These are phyloP conservation scores for Coenonympha arcania DNA, from an alignment of 2,888 invertebrate genomes.

Conservation along the genomic window DNA sequence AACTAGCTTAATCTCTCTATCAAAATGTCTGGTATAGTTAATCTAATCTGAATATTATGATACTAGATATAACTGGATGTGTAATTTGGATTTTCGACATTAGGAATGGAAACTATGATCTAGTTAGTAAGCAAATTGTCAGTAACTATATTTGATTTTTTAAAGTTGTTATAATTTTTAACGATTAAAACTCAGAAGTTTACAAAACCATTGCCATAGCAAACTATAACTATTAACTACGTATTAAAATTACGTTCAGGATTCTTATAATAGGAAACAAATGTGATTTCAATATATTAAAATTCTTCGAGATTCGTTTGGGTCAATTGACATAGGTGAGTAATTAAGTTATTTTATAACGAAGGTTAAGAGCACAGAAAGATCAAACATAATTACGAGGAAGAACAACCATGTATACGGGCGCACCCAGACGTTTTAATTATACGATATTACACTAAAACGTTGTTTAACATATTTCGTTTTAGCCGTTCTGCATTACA, in stretches of 20 bases:
- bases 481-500: slow-evolving; percentile 25
- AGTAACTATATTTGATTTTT: not conserved
- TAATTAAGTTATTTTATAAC: not conserved
- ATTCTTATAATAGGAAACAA: too few relatives aligned
- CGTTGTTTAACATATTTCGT: slow-evolving; percentile 24
- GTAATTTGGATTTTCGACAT: not conserved
- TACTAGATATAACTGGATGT: not conserved
- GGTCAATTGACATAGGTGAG: not conserved
- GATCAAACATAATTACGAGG: slow-evolving; percentile 6
- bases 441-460: slow-evolving; percentile 12
- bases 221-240: too few relatives aligned
- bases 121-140: not conserved
- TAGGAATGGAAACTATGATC: not conserved
- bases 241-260: too few relatives aligned
- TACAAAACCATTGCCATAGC: too few relatives aligned
- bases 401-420: slow-evolving; percentile 10
- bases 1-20: slow-evolving; percentile 1
- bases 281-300: too few relatives aligned
- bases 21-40: not conserved
- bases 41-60: slow-evolving; percentile 3
- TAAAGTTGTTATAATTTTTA: too few relatives aligned
- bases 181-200: too few relatives aligned
- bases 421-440: slow-evolving; percentile 13
- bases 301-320: too few relatives aligned
- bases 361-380: not conserved